Evolutionary conservation across 2,113 vertebrate species (phyloP), one percentile per base, ranked within the genome.

Genomic region (Ascaphus truei): DNA sequence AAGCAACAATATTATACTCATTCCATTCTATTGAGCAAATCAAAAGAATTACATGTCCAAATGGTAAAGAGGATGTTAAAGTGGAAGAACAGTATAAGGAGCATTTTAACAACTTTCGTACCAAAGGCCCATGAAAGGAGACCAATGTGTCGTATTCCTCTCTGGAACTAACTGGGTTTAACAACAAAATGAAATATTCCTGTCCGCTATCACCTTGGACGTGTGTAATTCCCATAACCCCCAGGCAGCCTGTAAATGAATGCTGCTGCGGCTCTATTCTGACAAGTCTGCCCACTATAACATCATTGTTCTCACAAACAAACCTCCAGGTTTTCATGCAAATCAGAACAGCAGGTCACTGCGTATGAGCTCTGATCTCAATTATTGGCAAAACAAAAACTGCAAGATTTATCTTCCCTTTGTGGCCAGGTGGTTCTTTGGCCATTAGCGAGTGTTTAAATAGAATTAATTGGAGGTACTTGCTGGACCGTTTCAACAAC

Each of bases 351-450:
- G 50, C 43, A 68, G 58, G 68, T 64, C 76, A 73, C 7, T 36
- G 71, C 37, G 68, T 76, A 39, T 0, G 15, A 73, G 62, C 16
- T 25, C 50, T 1, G 1, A 31, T n/a, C 55, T 8, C 61, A 72
- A 73, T 76, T 75, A 75, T 43, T 64, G 71, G 51, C 71, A 78
- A 81, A 84, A 75, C 25, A n/a, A 72, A 3, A 72, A 57, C 39
- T 5, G 12, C 51, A 74, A 73, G 29, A 37, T 45, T 45, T 22
- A 64, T 68, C 37, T 61, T 67, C 25, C 43, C 68, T 72, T 75
- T 66, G 47, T 20, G 31, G 23, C 34, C 27, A 0, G 2, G 55
- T 73, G 57, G 36, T 59, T 80, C 29, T 66, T 52, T 73, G 45
- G 33, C 50, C 39, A 64, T 68, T 73, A 80, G 29, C 4, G 66